Conservation (phyloP, 2,113 vertebrate species). For the Aegithalos caudatus region DNA sequence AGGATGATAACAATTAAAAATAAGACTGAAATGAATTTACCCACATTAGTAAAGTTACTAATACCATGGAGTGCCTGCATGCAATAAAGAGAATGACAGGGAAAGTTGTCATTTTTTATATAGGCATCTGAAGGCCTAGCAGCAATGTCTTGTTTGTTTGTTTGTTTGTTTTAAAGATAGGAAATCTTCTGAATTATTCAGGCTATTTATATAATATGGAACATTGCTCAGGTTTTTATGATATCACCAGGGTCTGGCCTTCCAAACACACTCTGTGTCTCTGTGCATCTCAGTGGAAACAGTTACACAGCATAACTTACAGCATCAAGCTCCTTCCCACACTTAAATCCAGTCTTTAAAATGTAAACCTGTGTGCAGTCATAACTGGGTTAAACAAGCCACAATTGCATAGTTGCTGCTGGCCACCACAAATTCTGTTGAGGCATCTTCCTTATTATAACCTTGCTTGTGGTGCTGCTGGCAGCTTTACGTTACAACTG, state of each 20-base stretch:
- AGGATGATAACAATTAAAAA: neutral
- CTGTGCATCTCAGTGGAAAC: accelerated
- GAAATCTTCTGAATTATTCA: neutral
- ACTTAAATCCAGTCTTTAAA: neutral
- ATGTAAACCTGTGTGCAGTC: neutral
- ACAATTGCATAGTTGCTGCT: neutral
- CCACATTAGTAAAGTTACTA: neutral
- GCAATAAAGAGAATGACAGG: neutral
- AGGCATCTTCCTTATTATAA: neutral
- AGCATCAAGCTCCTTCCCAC: neutral
- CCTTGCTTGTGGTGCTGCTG: neutral
- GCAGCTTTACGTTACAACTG: neutral
- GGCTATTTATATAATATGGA: neutral
- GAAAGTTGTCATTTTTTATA: neutral
- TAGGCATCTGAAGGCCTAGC: neutral
- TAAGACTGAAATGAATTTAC: neutral
- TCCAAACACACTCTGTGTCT: neutral
- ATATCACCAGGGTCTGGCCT: neutral
- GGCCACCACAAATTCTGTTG: neutral
- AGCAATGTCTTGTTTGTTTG: neutral
- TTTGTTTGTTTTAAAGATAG: neutral
- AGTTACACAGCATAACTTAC: neutral
- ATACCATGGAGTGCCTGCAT: neutral
- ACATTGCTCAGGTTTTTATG: neutral
- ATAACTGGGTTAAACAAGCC: neutral